A percentile compares a stretch with the other conserved stretches of the same genome.
Evolutionary conservation across 2,888 invertebrate species (phyloP).

Genomic region (Orthonevra nobilis): DNA sequence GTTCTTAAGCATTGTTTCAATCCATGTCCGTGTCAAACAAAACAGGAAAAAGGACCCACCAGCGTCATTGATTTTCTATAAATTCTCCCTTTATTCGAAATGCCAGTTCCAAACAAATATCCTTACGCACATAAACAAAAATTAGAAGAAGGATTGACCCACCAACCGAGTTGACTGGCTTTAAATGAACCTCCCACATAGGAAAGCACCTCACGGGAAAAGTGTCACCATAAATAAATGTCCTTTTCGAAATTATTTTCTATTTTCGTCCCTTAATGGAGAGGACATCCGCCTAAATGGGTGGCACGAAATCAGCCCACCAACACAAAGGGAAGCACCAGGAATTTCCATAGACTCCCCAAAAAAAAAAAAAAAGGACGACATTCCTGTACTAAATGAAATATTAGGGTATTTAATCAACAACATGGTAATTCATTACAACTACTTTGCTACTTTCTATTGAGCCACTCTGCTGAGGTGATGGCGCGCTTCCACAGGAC

Average conservation of each 20-base stretch:
- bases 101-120: background rate
- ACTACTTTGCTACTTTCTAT: conserved; percentile 50
- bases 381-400: conserved; percentile 29
- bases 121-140: conserved; percentile 1
- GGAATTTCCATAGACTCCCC: background rate
- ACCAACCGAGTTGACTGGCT: background rate
- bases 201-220: conserved; percentile 3
- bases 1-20: conserved; percentile 2
- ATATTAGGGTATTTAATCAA: conserved; percentile 59
- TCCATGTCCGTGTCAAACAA: background rate
- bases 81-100: background rate
- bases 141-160: background rate
- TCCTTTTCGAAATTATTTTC: conserved; percentile 34
- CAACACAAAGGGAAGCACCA: background rate
- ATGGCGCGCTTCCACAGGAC: background rate
- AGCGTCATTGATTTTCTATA: conserved; percentile 33
- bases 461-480: conserved; percentile 20
- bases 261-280: conserved; percentile 39
- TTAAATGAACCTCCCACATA: background rate
- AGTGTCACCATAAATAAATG: conserved; percentile 37
- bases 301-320: background rate
- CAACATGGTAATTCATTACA: conserved; percentile 60
- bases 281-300: conserved; percentile 45
- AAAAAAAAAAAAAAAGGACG: conserved; percentile 13
- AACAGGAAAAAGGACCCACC: background rate